phyloP scores from a whole-genome alignment of 2,888 invertebrate species.

The Zhengitettix transpicula region DNA sequence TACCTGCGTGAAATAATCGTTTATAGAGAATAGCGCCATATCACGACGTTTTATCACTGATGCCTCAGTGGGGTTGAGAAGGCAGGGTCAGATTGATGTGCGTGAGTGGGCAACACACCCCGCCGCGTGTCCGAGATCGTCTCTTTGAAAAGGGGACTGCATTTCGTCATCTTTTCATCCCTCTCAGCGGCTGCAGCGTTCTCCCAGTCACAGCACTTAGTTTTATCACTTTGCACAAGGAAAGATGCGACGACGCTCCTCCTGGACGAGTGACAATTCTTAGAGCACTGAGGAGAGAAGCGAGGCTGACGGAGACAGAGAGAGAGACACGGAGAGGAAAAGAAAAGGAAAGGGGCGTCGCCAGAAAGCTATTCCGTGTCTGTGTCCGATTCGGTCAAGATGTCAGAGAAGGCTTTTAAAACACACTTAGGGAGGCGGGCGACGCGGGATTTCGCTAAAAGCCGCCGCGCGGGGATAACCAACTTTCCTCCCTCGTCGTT shows the following conservation, averaged over 20 bases:
- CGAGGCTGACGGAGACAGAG: not conserved
- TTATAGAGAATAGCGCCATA: too few relatives aligned
- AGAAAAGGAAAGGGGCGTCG: conserved; percentile 10
- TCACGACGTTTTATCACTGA: too few relatives aligned
- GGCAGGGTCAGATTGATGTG: too few relatives aligned
- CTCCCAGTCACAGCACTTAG: too few relatives aligned
- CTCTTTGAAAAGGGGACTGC: too few relatives aligned
- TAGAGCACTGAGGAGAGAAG: not conserved
- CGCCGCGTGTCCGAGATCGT: too few relatives aligned
- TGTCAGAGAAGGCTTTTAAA: conserved; percentile 34
- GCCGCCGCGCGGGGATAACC: not conserved
- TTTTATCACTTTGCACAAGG: too few relatives aligned
- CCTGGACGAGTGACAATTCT: not conserved
- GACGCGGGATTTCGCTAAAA: not conserved
- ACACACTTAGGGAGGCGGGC: conserved; percentile 22
- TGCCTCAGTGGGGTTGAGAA: too few relatives aligned
- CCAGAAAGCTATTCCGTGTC: conserved; percentile 33
- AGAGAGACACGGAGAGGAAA: not conserved
- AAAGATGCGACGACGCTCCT: not conserved
- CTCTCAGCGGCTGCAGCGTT: too few relatives aligned
- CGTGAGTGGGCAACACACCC: too few relatives aligned
- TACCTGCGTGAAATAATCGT: too few relatives aligned
- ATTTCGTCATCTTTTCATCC: too few relatives aligned
- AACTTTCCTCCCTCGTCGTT: not conserved
- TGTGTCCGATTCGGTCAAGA: conserved; percentile 32